Evolutionary conservation across 2,113 vertebrate genomes (phyloP), one percentile per base, ranked within the genome.

Genomic region (Calyptomena viridis): DNA sequence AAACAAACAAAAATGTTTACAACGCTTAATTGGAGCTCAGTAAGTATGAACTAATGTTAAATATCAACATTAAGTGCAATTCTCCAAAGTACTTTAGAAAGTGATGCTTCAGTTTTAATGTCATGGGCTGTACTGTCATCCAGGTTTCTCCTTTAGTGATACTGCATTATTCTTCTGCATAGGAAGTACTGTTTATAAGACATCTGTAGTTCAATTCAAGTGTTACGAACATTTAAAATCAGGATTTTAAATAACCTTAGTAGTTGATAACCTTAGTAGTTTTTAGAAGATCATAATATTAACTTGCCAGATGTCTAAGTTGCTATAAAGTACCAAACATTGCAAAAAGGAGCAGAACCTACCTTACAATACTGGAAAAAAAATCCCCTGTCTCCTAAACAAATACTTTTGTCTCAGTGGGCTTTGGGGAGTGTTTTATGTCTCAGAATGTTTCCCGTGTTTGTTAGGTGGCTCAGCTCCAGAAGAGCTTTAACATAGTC

Each of bases 391-490:
- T 59, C 46, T 91, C 73, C 53, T 87, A 71, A 84, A 56, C 67
- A 55, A 69, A 52, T 44, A 42, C 49, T 92, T 75, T 75, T 86
- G 68, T 94, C 56, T 92, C 69, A 22, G 33, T 67, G 35, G 16
- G 64, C 80, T 92, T 69, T 63, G 69, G 81, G 68, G 68, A 92
- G 94, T 30, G 0, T 83, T 95, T 87, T 93, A 49, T 86, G 72
- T 82, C 67, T 83, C 55, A 18, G 60, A 93, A 77, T 81, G 40
- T 92, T 94, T 90, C 52, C 85, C 16, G 0, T 85, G 75, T 96
- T 93, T 94, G 89, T 77, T 74, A 82, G 77, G 50, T 93, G 96
- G 77, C 91, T 91, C 11, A 30, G 60, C 39, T 95, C 77, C 93
- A 95, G 77, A 42, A 89, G 55, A 50, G 68, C 55, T 92, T 87